These are phyloP conservation scores for Cryptosula pallasiana DNA, from an alignment of 2,888 invertebrate species.

Conservation along the genomic window DNA sequence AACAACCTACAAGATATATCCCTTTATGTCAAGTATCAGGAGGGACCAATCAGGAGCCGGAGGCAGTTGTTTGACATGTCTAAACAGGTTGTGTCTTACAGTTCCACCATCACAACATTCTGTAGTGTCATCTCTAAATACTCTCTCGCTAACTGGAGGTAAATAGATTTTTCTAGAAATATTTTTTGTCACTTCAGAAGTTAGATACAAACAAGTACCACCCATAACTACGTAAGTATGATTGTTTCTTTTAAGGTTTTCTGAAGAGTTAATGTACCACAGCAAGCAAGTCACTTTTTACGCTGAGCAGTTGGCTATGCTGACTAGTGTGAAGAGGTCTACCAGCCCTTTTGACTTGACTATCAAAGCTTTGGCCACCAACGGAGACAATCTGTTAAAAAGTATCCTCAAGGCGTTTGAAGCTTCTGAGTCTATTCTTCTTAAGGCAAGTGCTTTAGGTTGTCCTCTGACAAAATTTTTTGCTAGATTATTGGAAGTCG, in stretches of 20 bases:
- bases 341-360: neutral
- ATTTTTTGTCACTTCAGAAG: too few relatives aligned
- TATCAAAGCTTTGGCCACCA: conserved; percentile 4
- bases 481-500: too few relatives aligned
- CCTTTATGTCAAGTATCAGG: conserved; percentile 2
- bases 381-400: conserved; percentile 4
- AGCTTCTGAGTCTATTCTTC: conserved; percentile 6
- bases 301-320: conserved; percentile 11
- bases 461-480: too few relatives aligned
- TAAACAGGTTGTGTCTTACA: neutral
- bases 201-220: too few relatives aligned
- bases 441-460: too few relatives aligned
- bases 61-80: conserved; percentile 2
- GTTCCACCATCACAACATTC: neutral
- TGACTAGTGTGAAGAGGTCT: conserved; percentile 17
- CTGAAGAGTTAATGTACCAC: conserved; percentile 1
- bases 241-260: neutral
- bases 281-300: conserved; percentile 15
- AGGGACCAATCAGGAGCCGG: neutral
- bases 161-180: too few relatives aligned
- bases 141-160: conserved; percentile 1
- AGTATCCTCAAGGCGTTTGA: neutral
- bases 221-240: too few relatives aligned
- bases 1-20: conserved; percentile 2
- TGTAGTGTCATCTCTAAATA: conserved; percentile 7